Evolutionary conservation across 2,113 vertebrate species (phyloP), one percentile per base, ranked within the genome.

Genomic region (Albula goreensis): DNA sequence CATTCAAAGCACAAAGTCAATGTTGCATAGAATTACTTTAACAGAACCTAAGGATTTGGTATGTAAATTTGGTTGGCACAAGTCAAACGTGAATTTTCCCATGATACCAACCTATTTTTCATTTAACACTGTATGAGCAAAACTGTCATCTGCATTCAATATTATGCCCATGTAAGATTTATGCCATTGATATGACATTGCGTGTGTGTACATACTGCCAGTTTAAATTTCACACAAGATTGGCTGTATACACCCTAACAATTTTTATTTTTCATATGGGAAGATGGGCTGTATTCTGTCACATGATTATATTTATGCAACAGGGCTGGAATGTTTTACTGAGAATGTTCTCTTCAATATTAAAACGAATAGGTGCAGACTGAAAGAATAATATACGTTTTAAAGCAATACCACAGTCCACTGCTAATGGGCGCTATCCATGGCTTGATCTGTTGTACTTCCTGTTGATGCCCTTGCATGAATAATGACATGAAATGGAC

Each of bases 1-100:
- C 94, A 96, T 95, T 95, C 93, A 93, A 92, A 92, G 91, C 93
- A 88, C 94, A 95, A 93, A 93, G 93, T 95, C 90, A 93, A 94
- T 97, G 96, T 99, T 99, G 98, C 98, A 99, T 99, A 99, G 97
- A 98, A 95, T 96, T 95, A 97, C 96, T 96, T 94, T 93, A 96
- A 96, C 93, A 94, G 91, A 96, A 96, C 89, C 88, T 92, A 96
- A 94, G 94, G 92, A 94, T 96, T 94, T 95, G 92, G 91, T 93
- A 89, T 87, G 92, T 91, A 94, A 92, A 89, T 88, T 90, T 93
- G 90, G 93, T 96, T 97, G 97, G 97, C 96, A 97, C 96, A 89
- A 90, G 90, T 91, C 88, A 92, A 88, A 93, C 94, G 93, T 91
- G 88, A 91, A 89, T 90, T 92, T 88, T 87, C 89, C 63, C 85